phyloP scores from a whole-genome alignment of 1,140 invertebrate species.

The Cotesia glomerata region DNA sequence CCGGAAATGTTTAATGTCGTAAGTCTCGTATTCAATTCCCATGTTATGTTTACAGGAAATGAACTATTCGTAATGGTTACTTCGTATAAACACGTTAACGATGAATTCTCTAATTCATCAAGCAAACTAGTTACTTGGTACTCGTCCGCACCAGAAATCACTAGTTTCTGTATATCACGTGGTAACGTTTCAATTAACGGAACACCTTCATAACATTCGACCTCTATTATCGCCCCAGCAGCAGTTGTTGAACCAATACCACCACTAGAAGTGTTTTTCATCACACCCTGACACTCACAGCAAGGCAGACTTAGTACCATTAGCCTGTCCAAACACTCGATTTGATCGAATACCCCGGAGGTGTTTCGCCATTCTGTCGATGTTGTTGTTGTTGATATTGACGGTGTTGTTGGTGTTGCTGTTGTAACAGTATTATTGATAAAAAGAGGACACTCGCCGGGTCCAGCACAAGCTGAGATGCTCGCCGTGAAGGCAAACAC shows the following conservation, averaged over 20 bases:
- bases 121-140: slow-evolving; percentile 41
- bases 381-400: neutral
- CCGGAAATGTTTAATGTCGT: slow-evolving; percentile 60
- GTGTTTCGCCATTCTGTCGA: neutral
- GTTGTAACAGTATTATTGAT: too few species aligned
- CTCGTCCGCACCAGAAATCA: slow-evolving; percentile 35
- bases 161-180: neutral
- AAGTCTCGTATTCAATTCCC: slow-evolving; percentile 58
- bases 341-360: neutral
- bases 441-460: slow-evolving; percentile 2
- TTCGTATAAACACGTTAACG: slow-evolving; percentile 39
- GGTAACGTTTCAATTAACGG: slow-evolving; percentile 25
- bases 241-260: too few species aligned
- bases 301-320: neutral
- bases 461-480: slow-evolving; percentile 20
- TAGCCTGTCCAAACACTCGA: slow-evolving; percentile 25
- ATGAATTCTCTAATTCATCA: slow-evolving; percentile 38
- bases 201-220: slow-evolving; percentile 18
- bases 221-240: neutral
- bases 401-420: too few species aligned
- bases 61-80: slow-evolving; percentile 51
- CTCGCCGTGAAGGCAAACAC: slow-evolving; percentile 25
- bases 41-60: slow-evolving; percentile 52
- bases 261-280: slow-evolving; percentile 7
- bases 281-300: slow-evolving; percentile 19